phyloP scores from a whole-genome alignment of 1,140 invertebrate species.

The Neuroterus valhalla region DNA sequence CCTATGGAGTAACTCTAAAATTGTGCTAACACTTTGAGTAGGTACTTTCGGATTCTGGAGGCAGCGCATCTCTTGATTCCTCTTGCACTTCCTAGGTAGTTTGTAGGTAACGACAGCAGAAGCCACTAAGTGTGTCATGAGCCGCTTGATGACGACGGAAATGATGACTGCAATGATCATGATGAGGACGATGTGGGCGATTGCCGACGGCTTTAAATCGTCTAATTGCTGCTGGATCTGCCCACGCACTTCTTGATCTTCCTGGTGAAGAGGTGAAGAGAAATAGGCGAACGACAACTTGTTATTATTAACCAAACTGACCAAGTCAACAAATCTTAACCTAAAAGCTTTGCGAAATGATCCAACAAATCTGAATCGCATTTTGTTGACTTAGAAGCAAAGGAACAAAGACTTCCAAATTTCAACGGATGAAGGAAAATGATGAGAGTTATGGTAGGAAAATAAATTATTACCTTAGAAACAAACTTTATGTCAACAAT shows the following conservation, averaged over 20 bases:
- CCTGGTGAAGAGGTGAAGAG: not conserved
- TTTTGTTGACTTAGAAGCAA: too few relatives aligned
- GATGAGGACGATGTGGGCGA: constrained; percentile 24
- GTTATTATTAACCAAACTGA: not conserved
- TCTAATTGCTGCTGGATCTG: not conserved
- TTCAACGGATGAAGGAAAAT: too few relatives aligned
- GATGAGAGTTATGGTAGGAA: too few relatives aligned
- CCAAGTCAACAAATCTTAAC: not conserved
- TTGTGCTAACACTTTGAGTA: not conserved
- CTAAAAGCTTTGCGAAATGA: not conserved
- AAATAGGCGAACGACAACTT: not conserved
- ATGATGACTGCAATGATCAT: constrained; percentile 19
- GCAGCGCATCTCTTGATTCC: not conserved
- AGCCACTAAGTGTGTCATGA: constrained; percentile 26
- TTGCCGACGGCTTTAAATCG: constrained; percentile 15
- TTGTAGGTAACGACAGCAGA: constrained; percentile 19
- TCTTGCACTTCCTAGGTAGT: constrained; percentile 7
- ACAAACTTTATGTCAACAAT: too few relatives aligned
- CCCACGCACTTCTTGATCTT: not conserved
- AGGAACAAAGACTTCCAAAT: too few relatives aligned
- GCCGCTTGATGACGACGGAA: not conserved
- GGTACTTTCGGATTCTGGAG: not conserved
- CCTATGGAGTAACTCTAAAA: not conserved
- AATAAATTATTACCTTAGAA: too few relatives aligned
- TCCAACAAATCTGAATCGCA: too few relatives aligned